These are phyloP conservation scores for Cherax destructor DNA, from an alignment of 1,140 invertebrate genomes.

Conservation along the genomic window DNA sequence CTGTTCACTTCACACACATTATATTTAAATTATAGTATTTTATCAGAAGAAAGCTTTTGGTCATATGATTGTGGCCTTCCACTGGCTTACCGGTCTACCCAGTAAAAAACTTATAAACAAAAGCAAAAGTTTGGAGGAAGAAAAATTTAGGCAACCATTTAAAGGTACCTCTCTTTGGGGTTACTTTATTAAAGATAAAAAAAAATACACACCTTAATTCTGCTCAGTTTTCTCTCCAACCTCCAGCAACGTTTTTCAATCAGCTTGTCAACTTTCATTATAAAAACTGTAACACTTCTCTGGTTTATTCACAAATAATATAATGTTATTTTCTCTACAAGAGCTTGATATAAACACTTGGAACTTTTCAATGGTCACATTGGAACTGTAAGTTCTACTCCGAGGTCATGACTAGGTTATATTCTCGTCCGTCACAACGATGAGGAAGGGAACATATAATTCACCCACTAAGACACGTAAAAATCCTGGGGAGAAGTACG, in stretches of 20 bases:
- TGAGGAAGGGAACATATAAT: neutral
- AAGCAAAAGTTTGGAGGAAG: too few species aligned
- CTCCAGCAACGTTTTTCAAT: constrained; percentile 3
- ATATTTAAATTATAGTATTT: too few species aligned
- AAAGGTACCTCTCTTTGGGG: too few species aligned
- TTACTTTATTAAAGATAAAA: too few species aligned
- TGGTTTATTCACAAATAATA: too few species aligned
- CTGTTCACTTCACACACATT: too few species aligned
- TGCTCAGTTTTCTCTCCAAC: constrained; percentile 12
- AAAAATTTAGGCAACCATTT: too few species aligned
- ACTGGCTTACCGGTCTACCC: too few species aligned
- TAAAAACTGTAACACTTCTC: neutral
- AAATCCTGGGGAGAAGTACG: neutral
- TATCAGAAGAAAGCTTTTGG: too few species aligned
- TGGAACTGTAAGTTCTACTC: neutral
- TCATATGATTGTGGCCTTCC: too few species aligned
- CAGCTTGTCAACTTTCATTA: neutral
- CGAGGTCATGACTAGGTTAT: neutral
- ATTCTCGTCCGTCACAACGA: neutral
- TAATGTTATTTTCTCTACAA: neutral
- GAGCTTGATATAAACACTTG: neutral
- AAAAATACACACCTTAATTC: constrained; percentile 6
- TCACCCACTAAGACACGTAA: neutral
- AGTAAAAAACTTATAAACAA: too few species aligned
- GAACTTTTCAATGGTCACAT: neutral